phyloP scores from a whole-genome alignment of 2,797 vertebrate genomes.

The Microctenopoma stevenorrisi region DNA sequence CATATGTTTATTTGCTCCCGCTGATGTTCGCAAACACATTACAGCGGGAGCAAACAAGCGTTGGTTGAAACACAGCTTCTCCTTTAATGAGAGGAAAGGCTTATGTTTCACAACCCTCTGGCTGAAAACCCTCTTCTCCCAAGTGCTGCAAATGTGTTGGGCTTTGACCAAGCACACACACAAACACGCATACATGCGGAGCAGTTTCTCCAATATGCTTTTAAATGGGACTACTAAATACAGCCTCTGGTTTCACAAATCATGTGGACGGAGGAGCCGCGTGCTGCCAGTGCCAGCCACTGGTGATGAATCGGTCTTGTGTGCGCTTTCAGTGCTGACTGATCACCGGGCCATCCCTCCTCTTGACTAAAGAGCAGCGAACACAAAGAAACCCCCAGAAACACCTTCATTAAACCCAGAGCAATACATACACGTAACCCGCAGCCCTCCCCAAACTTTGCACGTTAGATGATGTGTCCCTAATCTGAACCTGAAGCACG shows the following conservation, averaged over 20 bases:
- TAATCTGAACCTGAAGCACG: constrained; percentile 71
- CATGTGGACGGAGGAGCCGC: constrained; percentile 77
- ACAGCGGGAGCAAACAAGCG: constrained; percentile 79
- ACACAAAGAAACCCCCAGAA: constrained; percentile 80
- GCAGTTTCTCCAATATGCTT: constrained; percentile 74
- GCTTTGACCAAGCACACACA: constrained; percentile 67
- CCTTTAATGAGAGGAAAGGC: constrained; percentile 80
- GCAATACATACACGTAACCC: constrained; percentile 70
- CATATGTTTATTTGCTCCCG: constrained; percentile 76
- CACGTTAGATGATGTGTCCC: constrained; percentile 58
- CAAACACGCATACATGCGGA: constrained; percentile 39
- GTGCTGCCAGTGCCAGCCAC: constrained; percentile 77
- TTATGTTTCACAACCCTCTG: constrained; percentile 80
- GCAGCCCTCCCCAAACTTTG: constrained; percentile 66
- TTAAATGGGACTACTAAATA: constrained; percentile 84
- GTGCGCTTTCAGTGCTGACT: constrained; percentile 81
- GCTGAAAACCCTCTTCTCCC: constrained; percentile 68
- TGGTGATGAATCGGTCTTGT: constrained; percentile 81
- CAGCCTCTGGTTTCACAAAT: constrained; percentile 81
- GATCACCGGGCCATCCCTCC: constrained; percentile 78
- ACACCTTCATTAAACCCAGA: constrained; percentile 82
- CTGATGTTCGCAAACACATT: constrained; percentile 81
- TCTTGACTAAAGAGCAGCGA: constrained; percentile 83
- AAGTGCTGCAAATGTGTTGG: constrained; percentile 72
- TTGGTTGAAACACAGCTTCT: constrained; percentile 79